Percentiles rank a stretch among this genome's conserved stretches.
Evolutionary conservation across 2,797 vertebrate genomes (phyloP).

Genomic region (Gallirallus australis): DNA sequence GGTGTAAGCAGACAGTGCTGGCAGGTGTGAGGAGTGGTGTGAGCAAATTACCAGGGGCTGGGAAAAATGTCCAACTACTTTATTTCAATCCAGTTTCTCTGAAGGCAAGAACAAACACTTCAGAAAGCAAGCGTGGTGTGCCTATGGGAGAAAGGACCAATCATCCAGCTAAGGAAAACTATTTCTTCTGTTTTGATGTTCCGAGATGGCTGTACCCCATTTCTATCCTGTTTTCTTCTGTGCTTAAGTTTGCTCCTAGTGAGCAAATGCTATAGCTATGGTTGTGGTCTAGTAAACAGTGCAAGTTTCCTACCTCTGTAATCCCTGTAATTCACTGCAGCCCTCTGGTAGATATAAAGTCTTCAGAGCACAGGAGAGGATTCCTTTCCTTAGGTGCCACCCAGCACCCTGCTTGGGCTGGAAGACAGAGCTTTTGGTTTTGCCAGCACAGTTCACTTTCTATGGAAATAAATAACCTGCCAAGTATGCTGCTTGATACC

Average conservation of each 20-base stretch:
- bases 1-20: not conserved
- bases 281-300: not conserved
- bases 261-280: not conserved
- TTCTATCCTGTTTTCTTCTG: not conserved
- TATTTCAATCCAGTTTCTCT: not conserved
- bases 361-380: not conserved
- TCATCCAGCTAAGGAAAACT: not conserved
- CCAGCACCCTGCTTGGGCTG: not conserved
- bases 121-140: not conserved
- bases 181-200: not conserved
- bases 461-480: not conserved
- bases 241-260: not conserved
- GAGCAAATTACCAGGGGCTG: not conserved
- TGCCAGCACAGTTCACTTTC: not conserved
- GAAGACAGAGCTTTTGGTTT: not conserved
- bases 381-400: not conserved
- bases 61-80: not conserved
- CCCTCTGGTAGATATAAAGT: not conserved
- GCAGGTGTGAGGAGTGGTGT: not conserved
- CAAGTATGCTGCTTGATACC: not conserved
- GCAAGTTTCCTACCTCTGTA: not conserved
- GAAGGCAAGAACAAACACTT: not conserved
- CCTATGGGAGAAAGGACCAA: not conserved
- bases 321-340: not conserved
- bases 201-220: not conserved